These are phyloP conservation scores for Rhinolophus ferrumequinum DNA, from an alignment of 2,113 vertebrate genomes.

Conservation along the genomic window DNA sequence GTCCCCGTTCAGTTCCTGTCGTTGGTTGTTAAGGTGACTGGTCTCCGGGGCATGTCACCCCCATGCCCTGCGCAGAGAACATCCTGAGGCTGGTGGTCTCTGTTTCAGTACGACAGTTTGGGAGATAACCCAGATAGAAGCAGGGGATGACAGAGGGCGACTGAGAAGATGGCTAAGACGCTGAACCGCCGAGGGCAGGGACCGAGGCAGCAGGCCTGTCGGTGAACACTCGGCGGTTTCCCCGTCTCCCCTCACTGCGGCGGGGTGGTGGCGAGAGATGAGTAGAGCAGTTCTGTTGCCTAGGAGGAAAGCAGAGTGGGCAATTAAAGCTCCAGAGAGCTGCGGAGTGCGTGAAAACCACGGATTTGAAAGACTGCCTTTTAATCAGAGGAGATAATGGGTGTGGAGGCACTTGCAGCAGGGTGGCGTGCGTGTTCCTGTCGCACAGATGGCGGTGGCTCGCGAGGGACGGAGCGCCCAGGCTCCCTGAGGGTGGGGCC, in stretches of 20 bases:
- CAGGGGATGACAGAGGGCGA: not conserved
- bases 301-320: not conserved
- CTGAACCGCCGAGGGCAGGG: too few species aligned
- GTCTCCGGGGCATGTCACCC: not conserved
- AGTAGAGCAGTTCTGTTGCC: not conserved
- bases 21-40: not conserved
- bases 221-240: not conserved
- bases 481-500: not conserved
- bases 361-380: not conserved
- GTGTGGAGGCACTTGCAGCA: not conserved
- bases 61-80: not conserved
- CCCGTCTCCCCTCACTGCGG: not conserved
- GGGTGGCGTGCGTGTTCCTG: not conserved
- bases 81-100: not conserved
- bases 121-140: not conserved
- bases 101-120: not conserved
- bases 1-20: fast-evolving
- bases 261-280: not conserved
- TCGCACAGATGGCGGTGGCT: not conserved
- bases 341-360: not conserved
- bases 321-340: not conserved
- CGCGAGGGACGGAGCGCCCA: not conserved
- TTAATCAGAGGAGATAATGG: not conserved
- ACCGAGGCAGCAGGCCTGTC: not conserved
- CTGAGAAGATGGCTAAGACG: not conserved